These are phyloP conservation scores for Euclidia mi DNA, from an alignment of 2,888 invertebrate species.

Conservation along the genomic window DNA sequence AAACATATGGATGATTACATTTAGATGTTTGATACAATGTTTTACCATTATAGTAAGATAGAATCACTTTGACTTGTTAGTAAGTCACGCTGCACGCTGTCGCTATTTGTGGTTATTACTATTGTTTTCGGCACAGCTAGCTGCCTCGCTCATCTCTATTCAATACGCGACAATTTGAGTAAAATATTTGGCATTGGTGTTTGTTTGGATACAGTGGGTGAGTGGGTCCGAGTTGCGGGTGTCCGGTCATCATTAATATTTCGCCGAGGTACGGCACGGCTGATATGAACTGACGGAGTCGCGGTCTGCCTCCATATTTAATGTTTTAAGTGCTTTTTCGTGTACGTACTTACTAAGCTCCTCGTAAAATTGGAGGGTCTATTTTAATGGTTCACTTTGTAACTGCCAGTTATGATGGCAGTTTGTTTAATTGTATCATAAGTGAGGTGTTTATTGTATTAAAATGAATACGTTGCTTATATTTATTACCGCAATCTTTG, in stretches of 20 bases:
- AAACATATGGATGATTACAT: too few species aligned
- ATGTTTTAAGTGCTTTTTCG: constrained; percentile 83
- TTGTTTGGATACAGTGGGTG: constrained; percentile 49
- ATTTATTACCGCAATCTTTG: background rate
- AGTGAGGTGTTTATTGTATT: constrained; percentile 6
- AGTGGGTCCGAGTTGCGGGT: constrained; percentile 14
- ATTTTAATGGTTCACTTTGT: constrained; percentile 53
- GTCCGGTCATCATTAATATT: constrained; percentile 64
- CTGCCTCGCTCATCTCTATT: too few species aligned
- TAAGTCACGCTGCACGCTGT: too few species aligned
- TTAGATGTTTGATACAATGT: too few species aligned
- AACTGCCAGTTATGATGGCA: constrained; percentile 29
- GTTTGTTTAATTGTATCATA: constrained; percentile 41
- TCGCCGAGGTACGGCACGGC: constrained; percentile 43
- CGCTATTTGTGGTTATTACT: too few species aligned
- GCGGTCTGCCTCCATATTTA: constrained; percentile 78
- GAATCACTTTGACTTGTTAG: too few species aligned
- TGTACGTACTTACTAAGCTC: constrained; percentile 66
- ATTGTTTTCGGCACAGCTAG: too few species aligned
- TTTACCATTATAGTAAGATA: too few species aligned
- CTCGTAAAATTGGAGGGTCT: constrained; percentile 46
- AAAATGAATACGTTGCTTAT: background rate
- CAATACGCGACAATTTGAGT: too few species aligned
- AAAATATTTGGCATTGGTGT: constrained; percentile 43
- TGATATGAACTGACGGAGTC: constrained; percentile 67